Percentiles rank a stretch among this genome's conserved stretches.
Evolutionary conservation across 2,113 vertebrate species (phyloP).

Genomic region (Ellobius talpinus): DNA sequence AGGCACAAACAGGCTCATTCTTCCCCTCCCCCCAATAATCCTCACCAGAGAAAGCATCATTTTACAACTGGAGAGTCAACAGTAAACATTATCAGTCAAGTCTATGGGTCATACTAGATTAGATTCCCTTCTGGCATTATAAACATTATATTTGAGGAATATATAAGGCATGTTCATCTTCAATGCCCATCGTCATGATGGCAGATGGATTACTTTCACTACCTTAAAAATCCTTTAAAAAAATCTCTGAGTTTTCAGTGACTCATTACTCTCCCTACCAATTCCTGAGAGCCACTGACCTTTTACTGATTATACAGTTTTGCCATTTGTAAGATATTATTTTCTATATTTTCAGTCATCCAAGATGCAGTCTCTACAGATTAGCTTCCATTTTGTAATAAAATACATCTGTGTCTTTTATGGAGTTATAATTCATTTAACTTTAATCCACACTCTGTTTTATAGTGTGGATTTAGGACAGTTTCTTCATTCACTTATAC

Average conservation of each 20-base stretch:
- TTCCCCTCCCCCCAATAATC: neutral
- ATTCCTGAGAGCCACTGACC: neutral
- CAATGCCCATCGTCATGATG: neutral
- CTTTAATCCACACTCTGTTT: neutral
- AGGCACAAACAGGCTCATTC: too few relatives aligned
- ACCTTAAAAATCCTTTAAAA: neutral
- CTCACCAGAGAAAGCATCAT: neutral
- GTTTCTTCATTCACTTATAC: neutral
- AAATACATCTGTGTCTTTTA: neutral
- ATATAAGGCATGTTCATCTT: neutral
- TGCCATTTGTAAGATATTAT: neutral
- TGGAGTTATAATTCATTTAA: neutral
- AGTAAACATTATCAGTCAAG: neutral
- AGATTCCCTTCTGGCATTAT: neutral
- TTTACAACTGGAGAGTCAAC: neutral
- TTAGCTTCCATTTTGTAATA: neutral
- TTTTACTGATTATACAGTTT: neutral
- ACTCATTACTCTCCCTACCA: too few relatives aligned
- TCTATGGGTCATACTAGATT: neutral
- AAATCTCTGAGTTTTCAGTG: neutral
- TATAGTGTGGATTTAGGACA: neutral
- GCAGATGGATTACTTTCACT: neutral
- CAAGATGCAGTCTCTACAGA: neutral
- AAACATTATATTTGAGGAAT: too few relatives aligned
- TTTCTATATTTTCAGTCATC: neutral